Percentiles rank a stretch among this genome's conserved stretches.
These are phyloP conservation scores for Chiridota heheva DNA, from an alignment of 35 echinoderm and acorn worm species.

Conservation along the genomic window DNA sequence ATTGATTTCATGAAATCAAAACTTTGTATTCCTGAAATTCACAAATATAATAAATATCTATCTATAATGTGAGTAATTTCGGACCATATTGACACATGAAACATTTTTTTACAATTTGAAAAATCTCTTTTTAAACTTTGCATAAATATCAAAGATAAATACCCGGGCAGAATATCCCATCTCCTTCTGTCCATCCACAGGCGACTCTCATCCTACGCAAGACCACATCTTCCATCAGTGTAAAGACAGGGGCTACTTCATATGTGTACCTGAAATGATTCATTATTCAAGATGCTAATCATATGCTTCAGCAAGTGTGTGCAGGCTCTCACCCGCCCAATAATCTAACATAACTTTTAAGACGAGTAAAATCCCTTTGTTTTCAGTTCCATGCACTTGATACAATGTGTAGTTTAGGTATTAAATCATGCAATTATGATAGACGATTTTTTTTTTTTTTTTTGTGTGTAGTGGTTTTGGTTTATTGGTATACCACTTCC, in stretches of 20 bases:
- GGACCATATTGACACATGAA: background rate
- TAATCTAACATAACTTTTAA: no score
- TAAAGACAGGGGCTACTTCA: constrained; percentile 94
- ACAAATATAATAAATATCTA: background rate
- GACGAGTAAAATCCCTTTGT: background rate
- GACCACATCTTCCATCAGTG: constrained; percentile 82
- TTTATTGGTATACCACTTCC: no score
- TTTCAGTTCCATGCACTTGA: background rate
- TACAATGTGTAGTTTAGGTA: background rate
- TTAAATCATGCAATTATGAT: background rate
- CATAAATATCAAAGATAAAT: background rate
- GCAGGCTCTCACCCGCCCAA: no score
- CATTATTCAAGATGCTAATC: background rate
- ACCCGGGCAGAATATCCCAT: constrained; percentile 98
- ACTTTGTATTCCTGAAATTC: no score
- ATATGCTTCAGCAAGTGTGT: background rate
- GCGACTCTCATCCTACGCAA: constrained; percentile 68
- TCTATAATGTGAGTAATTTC: background rate
- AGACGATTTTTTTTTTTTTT: background rate
- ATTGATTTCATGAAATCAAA: constrained; percentile 7
- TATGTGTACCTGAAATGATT: constrained; percentile 70
- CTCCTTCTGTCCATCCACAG: constrained; percentile 77
- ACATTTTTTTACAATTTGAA: background rate
- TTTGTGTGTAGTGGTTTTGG: no score
- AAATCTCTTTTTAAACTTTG: background rate